Evolutionary conservation across 1,140 invertebrate genomes (phyloP), one percentile per base, ranked within the genome.

Genomic region (Linepithema humile): DNA sequence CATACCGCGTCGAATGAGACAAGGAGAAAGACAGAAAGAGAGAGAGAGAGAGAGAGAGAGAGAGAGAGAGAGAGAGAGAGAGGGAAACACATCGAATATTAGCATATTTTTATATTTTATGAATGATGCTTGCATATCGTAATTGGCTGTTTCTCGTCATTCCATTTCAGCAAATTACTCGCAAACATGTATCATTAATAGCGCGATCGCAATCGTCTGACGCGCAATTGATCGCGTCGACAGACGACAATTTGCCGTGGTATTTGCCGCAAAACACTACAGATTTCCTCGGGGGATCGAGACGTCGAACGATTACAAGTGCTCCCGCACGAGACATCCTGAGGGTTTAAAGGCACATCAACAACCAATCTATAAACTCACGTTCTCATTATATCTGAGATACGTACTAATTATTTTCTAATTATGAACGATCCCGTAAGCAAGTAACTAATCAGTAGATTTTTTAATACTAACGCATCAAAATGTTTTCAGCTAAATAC

Each of bases 341-440:
- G 29, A 15, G 35, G 7, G 38, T 75, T 29, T 57, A 45, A 75
- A 55, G 38, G 20, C 23, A 12, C 23, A 12, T 74, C 20, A 32
- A 57, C 67, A 48, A 12, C 17, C 67, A 55, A 65, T 57, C 43
- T 40, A 35, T 26, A 64, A 53, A 23, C 23, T 38, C 32, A 29
- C 35, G 50, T 15, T 23, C 23, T 12, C 45, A 0, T 15, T 15
- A 29, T 35, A 50, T 62, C 35, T 50, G 29, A 20, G 12, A 75
- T 32, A 26, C 35, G 29, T 64, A 70, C 10, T 60, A 83, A 87
- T 85, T 85, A 82, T 40, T 64, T 65, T 17, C 67, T 74, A 85
- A 85, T 85, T 85, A 85, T 83, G 50, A 55, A 35, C 23, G 50
- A 53, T 50, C 40, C 60, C 64, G 23, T 59, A 67, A 53, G n/a